Base-by-base conservation (phyloP, 64 coral and sea anemone genomes). In the Dendronephthya gigantea region DNA sequence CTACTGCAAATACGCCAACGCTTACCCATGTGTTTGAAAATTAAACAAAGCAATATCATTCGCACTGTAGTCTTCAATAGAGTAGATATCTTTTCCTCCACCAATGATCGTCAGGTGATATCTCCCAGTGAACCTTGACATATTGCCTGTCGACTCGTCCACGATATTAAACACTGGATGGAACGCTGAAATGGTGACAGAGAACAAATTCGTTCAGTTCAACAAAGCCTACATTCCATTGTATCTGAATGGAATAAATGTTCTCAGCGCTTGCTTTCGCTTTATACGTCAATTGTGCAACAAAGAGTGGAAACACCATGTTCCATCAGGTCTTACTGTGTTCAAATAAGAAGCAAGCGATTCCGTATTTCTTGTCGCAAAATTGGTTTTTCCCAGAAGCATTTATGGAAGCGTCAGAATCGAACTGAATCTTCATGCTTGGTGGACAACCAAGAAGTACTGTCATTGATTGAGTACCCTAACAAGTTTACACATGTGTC, bases 131-230 rank as follows among this genome's bases (percentile, higher is more conserved):
- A 91, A 97, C 49, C 83, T 79, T 0, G 74, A 84, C 16, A 84
- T 50, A 14, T 90, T 35, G 30, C 92, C 92, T 31, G 89, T 93
- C 2, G 92, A 49, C 23, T 91, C 27, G 82, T 97, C 94, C 58
- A 93, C 17, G 7, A 91, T 62, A 68, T 87, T 91, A 31, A 97
- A 97, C 16, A 97, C 84, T 49, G 94, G 94, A 65, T 89, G 79
- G 83, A 97, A 97, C 79, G 85, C 94, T 97, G 14, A 13, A 58
- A 83, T n/a, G n/a, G n/a, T n/a, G n/a, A n/a, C n/a, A n/a, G n/a
- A n/a, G n/a, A n/a, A n/a, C n/a, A n/a, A n/a, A n/a, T n/a, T n/a
- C n/a, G n/a, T n/a, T n/a, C n/a, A n/a, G n/a, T n/a, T n/a, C n/a
- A n/a, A n/a, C n/a, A n/a, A n/a, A n/a, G n/a, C n/a, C n/a, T n/a